phyloP scores from a whole-genome alignment of 2,888 invertebrate genomes.

The Entomobrya multifasciata region DNA sequence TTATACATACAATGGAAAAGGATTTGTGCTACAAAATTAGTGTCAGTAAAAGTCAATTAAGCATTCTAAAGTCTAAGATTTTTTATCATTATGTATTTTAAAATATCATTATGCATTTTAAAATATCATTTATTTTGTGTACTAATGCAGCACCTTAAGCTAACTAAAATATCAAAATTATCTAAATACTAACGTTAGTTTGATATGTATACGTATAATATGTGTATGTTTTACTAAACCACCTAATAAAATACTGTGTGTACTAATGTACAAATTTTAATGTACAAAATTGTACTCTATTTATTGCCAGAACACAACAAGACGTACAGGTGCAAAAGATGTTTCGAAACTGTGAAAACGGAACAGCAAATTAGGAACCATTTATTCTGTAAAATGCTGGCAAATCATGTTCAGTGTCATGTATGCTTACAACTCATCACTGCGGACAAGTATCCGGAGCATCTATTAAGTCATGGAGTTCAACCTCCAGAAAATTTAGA shows the following conservation, averaged over 20 bases:
- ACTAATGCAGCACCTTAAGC: too few species aligned
- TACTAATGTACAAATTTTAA: too few species aligned
- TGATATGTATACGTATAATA: too few species aligned
- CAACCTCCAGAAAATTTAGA: constrained; percentile 53
- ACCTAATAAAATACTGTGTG: too few species aligned
- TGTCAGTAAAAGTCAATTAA: too few species aligned
- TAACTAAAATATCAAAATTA: too few species aligned
- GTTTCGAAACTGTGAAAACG: constrained; percentile 72
- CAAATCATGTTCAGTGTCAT: constrained; percentile 70
- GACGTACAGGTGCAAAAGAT: constrained; percentile 74
- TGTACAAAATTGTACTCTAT: not conserved
- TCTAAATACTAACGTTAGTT: too few species aligned
- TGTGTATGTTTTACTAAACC: too few species aligned
- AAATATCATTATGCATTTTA: not conserved
- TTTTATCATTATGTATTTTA: too few species aligned
- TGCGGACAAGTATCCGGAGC: constrained; percentile 59
- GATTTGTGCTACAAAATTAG: too few species aligned
- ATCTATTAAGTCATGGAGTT: constrained; percentile 70
- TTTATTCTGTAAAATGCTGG: constrained; percentile 71
- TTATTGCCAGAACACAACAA: constrained; percentile 70
- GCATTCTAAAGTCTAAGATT: too few species aligned
- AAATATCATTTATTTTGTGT: not conserved
- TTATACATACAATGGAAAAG: too few species aligned
- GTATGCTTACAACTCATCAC: constrained; percentile 67
- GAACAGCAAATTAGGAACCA: constrained; percentile 73